Conservation (phyloP, 2,888 invertebrate genomes). For the Limnephilus auricula region DNA sequence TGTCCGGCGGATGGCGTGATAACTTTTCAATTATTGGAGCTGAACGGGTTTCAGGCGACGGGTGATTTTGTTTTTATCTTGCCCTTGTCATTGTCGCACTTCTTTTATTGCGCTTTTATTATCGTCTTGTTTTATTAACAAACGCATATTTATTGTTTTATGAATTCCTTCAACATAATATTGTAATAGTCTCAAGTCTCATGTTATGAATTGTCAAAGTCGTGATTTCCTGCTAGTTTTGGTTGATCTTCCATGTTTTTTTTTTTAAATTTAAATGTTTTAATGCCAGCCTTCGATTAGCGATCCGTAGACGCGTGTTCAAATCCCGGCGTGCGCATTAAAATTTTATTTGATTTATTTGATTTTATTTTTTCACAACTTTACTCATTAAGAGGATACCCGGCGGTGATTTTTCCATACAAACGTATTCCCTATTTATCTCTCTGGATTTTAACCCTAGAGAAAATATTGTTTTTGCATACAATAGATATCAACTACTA, state of each 20-base stretch:
- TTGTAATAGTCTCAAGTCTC: neutral
- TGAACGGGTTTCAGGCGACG: constrained; percentile 44
- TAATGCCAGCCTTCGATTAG: too few relatives aligned
- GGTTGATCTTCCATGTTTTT: neutral
- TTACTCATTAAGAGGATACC: too few relatives aligned
- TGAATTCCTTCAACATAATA: neutral
- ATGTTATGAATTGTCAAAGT: neutral
- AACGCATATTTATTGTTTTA: neutral
- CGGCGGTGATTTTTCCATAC: too few relatives aligned
- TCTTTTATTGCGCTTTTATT: neutral
- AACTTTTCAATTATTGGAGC: constrained; percentile 61
- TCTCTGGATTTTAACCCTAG: too few relatives aligned
- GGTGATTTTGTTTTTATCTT: constrained; percentile 15
- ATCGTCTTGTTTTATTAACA: neutral
- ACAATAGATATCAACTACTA: too few relatives aligned
- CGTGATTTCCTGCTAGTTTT: neutral
- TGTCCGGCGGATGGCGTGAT: constrained; percentile 56
- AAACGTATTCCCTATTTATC: too few relatives aligned
- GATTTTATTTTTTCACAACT: too few relatives aligned
- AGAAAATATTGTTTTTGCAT: too few relatives aligned
- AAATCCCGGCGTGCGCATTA: too few relatives aligned
- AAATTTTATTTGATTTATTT: too few relatives aligned
- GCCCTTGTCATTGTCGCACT: constrained; percentile 7
- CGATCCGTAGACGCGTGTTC: too few relatives aligned
- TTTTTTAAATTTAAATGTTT: too few relatives aligned